Evolutionary conservation across 2,113 vertebrate species (phyloP).

Genomic region (Epinephelus cyanopodus): DNA sequence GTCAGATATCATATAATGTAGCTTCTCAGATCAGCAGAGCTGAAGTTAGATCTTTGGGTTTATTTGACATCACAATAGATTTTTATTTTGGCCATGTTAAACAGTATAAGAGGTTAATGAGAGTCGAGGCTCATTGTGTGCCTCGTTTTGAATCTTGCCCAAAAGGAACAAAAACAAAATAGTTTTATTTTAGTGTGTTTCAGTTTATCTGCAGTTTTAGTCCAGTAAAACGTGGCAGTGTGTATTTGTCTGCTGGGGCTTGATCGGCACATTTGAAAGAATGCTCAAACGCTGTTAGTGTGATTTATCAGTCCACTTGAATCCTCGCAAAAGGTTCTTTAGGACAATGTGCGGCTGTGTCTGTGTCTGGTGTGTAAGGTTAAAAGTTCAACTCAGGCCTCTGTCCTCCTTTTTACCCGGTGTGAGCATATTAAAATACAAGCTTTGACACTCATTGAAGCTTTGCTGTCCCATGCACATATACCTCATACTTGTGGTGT

Average conservation of each 20-base stretch:
- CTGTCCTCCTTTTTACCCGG: background rate
- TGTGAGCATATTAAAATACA: background rate
- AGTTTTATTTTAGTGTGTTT: too few relatives aligned
- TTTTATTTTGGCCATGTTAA: too few relatives aligned
- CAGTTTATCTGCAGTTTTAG: background rate
- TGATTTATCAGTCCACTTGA: conserved; percentile 11
- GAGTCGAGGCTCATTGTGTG: too few relatives aligned
- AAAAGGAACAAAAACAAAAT: too few relatives aligned
- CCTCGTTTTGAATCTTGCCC: too few relatives aligned
- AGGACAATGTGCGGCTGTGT: background rate
- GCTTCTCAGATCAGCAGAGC: background rate
- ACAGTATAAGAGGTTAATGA: too few relatives aligned
- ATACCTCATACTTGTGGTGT: background rate
- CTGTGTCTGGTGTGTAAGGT: conserved; percentile 18
- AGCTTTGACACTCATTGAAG: background rate
- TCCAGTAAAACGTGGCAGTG: background rate
- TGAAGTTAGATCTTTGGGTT: background rate
- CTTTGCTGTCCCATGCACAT: background rate
- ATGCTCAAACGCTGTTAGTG: conserved; percentile 10
- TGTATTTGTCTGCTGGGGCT: background rate
- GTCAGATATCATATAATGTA: background rate
- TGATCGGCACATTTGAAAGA: conserved; percentile 17
- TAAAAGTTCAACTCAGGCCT: background rate
- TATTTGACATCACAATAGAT: too few relatives aligned
- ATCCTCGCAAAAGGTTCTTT: background rate